Evolutionary conservation across 2,113 vertebrate species (phyloP), one percentile per base, ranked within the genome.

Genomic region (Nesogale talazaci): DNA sequence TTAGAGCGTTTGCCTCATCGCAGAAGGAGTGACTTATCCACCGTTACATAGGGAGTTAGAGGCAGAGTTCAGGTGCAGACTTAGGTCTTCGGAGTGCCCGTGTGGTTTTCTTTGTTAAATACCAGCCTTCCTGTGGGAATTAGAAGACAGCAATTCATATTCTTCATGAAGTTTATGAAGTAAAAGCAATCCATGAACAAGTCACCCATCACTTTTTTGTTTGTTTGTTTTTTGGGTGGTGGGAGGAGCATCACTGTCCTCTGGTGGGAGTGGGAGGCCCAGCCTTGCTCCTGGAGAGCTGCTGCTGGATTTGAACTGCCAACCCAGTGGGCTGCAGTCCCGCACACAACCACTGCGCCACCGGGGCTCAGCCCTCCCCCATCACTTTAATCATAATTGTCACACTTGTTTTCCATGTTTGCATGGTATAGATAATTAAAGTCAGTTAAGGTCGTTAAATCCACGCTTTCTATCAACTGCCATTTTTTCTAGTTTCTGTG

Each of bases 81-180:
- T 91, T 95, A 56, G 38, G 19, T 94, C 90, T 96, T 95, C 86
- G 89, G 86, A 83, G 17, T 96, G 56, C 67, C 52, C 82, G 0
- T 27, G 89, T 67, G 82, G 88, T 92, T 87, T 94, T 88, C 89
- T 93, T 93, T 92, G 36, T 94, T 91, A 76, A 2, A 83, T 72
- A 80, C 31, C 42, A 29, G 91, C 84, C 38, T 69, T 91, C 95
- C 94, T 96, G 80, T 96, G 59, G 86, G 74, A 94, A 94, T 95
- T 90, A 95, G 90, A 95, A 96, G 82, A 90, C 25, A 94, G 38
- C 70, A 93, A 2, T 61, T 91, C 34, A 42, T 72, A 29, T 94
- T 96, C 94, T 90, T 40, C 92, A 0, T 86, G 72, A 84, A 72
- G 3, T 75, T 93, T 69, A 31, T 86, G 59, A 93, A 91, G 29